Base-by-base conservation (phyloP, 2,888 invertebrate genomes). In the Isoperla grammatica region DNA sequence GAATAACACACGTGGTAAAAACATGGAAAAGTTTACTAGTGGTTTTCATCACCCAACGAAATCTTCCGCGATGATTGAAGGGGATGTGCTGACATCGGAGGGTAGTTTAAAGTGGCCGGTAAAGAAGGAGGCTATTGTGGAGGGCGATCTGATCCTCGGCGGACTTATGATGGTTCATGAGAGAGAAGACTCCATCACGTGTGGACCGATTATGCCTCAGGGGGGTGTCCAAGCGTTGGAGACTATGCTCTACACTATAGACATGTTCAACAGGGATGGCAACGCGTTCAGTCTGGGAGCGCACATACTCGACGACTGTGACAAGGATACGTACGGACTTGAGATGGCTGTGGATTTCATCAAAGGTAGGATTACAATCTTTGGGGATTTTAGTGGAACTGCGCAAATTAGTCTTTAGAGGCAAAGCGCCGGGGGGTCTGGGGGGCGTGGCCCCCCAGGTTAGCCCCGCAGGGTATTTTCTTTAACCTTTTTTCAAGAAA, bases 271-370 rank as follows among this genome's bases (percentile, higher is more conserved):
- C 73, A 75, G 79, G 67, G 77, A 82, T 61, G 77, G 80, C 59
- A 76, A 88, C 53, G 22, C 91, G 64, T 90, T 90, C 0, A 89
- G 88, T 56, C 76, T 95, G 11, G 95, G 95, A 40, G 92, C 92
- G 9, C 89, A 94, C 71, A 86, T 95, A 56, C 79, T 95, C 64
- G 95, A 95, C 71, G 95, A 95, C 75, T 95, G 95, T 74, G 95
- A 95, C 78, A 90, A 93, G 76, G 95, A 95, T 73, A 95, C 95
- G 0, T 95, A 95, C 70, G 95, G 95, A 0, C 78, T 95, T 65
- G 95, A 95, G 73, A 95, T 95, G 87, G 93, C 95, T 13, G 90
- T 95, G 13, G 95, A 95, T 76, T 95, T 95, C 74, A 95, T 95
- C 64, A 92, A 95, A 87, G 95, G 95, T 95, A 77, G 78, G 83